Percentiles rank a stretch among this genome's conserved stretches.
Evolutionary conservation across 2,888 invertebrate species (phyloP).

Genomic region (Netelia virgata): DNA sequence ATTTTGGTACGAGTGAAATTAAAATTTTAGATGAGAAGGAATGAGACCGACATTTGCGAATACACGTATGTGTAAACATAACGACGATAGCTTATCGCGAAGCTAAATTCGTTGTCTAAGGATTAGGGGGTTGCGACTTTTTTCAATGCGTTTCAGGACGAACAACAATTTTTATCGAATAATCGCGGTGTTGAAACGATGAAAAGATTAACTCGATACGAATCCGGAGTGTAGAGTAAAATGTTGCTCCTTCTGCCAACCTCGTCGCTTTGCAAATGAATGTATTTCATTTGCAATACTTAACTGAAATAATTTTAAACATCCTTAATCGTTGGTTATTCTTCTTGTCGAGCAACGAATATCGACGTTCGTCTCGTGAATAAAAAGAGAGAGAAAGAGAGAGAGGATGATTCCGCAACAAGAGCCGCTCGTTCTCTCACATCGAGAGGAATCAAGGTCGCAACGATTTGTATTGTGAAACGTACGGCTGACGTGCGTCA

Average conservation of each 20-base stretch:
- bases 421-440: slow-evolving; percentile 69
- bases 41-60: not conserved
- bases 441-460: slow-evolving; percentile 74
- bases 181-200: not conserved
- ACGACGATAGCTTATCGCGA: not conserved
- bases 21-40: not conserved
- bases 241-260: not conserved
- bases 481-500: slow-evolving; percentile 59
- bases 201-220: not conserved
- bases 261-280: too few relatives aligned
- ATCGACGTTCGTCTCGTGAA: slow-evolving; percentile 29
- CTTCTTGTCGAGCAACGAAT: slow-evolving; percentile 9
- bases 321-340: not conserved
- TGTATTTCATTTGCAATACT: too few relatives aligned
- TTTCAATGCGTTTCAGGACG: not conserved
- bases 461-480: slow-evolving; percentile 72
- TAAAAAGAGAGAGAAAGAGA: slow-evolving; percentile 18
- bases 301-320: too few relatives aligned
- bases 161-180: not conserved
- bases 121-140: not conserved
- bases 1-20: not conserved
- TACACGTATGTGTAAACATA: not conserved
- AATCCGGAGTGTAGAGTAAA: not conserved
- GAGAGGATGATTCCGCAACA: slow-evolving; percentile 70
- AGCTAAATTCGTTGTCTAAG: not conserved